These are phyloP conservation scores for Psophia crepitans DNA, from an alignment of 2,113 vertebrate species.

Conservation along the genomic window DNA sequence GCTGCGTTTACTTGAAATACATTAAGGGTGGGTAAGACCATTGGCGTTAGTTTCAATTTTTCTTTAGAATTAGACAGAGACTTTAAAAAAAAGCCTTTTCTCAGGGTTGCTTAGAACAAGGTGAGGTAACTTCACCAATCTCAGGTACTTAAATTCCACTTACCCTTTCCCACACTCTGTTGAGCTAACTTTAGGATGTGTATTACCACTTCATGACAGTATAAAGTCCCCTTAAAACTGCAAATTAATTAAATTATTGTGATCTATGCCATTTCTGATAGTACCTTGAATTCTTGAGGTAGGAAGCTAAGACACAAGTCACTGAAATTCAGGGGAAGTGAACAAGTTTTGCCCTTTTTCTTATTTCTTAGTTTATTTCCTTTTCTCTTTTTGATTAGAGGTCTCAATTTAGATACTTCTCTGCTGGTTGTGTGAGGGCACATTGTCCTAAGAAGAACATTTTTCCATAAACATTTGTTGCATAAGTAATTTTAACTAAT, in stretches of 20 bases:
- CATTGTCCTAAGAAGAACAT: constrained; percentile 6
- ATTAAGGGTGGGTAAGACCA: neutral
- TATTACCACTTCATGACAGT: neutral
- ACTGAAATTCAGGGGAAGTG: neutral
- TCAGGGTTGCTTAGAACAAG: neutral
- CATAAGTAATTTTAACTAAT: constrained; percentile 53
- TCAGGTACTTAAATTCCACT: neutral
- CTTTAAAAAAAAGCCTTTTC: neutral
- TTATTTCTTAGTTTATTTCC: neutral
- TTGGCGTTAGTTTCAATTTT: neutral
- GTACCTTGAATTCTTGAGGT: neutral
- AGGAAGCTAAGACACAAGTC: neutral
- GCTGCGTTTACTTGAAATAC: neutral
- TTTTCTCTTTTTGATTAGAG: neutral
- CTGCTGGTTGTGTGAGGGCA: neutral
- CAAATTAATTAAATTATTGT: neutral
- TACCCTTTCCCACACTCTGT: neutral
- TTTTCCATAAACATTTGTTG: constrained; percentile 34
- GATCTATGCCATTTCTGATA: neutral
- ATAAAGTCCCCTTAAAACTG: neutral
- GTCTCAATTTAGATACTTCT: neutral
- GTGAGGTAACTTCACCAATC: neutral
- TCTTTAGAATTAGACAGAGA: neutral
- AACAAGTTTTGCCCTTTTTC: neutral
- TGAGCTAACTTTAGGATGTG: neutral